These are phyloP conservation scores for Ephestia elutella DNA, from an alignment of 1,140 invertebrate genomes.

Conservation along the genomic window DNA sequence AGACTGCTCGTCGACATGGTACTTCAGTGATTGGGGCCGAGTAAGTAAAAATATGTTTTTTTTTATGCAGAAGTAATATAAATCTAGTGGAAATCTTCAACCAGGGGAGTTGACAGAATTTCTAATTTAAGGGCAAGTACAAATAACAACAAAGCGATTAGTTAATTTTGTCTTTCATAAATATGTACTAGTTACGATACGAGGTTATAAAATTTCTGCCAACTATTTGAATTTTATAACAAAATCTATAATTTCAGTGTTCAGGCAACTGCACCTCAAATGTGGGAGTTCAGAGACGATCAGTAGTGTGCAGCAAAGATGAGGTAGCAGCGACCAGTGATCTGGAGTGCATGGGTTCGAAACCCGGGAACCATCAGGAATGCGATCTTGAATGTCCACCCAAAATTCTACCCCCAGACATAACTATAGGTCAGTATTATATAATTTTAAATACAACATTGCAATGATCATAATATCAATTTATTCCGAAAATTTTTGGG, in stretches of 20 bases:
- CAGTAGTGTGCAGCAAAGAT: conserved; percentile 39
- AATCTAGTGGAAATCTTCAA: background rate
- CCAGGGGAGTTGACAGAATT: too few relatives aligned
- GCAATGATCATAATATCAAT: too few relatives aligned
- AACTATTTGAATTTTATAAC: too few relatives aligned
- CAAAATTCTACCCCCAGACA: conserved; percentile 8
- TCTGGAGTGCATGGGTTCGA: conserved; percentile 19
- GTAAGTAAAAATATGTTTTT: conserved; percentile 19
- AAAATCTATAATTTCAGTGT: conserved; percentile 30
- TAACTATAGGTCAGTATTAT: conserved; percentile 3
- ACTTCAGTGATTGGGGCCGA: conserved; percentile 56
- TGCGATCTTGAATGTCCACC: conserved; percentile 13
- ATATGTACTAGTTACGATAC: too few relatives aligned
- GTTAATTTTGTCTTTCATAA: too few relatives aligned
- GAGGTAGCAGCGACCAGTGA: conserved; percentile 19
- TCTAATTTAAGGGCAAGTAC: too few relatives aligned
- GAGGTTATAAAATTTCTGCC: too few relatives aligned
- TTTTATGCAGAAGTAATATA: background rate
- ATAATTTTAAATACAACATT: background rate
- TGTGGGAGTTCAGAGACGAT: conserved; percentile 39
- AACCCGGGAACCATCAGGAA: conserved; percentile 19
- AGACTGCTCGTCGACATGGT: conserved; percentile 46
- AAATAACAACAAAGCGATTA: too few relatives aligned
- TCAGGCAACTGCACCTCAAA: conserved; percentile 38
- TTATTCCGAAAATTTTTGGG: too few relatives aligned